Evolutionary conservation across 2,113 vertebrate species (phyloP).

Genomic region (Heterotilapia buettikoferi): DNA sequence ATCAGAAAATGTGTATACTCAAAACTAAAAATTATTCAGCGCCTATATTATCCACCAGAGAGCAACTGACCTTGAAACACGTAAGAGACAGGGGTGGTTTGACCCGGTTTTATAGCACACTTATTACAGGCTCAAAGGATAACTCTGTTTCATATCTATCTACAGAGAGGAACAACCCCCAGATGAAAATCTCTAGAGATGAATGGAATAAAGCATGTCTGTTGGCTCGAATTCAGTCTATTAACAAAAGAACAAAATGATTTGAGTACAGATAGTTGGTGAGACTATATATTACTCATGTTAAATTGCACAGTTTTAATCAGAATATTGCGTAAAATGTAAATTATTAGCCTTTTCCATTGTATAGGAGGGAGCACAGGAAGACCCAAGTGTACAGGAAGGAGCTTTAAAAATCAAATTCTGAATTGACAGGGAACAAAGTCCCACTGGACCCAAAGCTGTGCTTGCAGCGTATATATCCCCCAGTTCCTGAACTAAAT

Average conservation of each 20-base stretch:
- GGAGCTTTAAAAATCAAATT: neutral
- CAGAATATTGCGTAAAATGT: neutral
- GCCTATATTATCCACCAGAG: neutral
- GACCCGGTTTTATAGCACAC: neutral
- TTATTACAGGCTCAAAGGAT: neutral
- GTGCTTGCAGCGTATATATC: neutral
- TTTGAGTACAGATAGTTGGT: neutral
- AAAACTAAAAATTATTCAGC: accelerated
- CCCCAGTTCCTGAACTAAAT: neutral
- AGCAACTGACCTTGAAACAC: neutral
- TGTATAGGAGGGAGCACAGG: neutral
- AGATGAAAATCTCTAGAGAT: neutral
- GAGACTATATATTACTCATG: neutral
- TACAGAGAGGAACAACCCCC: neutral
- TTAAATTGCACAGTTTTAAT: neutral
- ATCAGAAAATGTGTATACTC: neutral
- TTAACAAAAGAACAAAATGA: neutral
- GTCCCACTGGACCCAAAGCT: neutral
- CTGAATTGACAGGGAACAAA: neutral
- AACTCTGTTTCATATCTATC: neutral
- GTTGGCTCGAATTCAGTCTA: neutral
- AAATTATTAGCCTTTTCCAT: neutral
- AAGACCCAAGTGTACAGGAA: neutral
- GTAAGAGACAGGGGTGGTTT: neutral
- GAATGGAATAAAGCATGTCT: neutral